Percentiles rank a stretch among this genome's conserved stretches.
Conservation (phyloP, 2,797 vertebrate species). For the Rallus crepitans region DNA sequence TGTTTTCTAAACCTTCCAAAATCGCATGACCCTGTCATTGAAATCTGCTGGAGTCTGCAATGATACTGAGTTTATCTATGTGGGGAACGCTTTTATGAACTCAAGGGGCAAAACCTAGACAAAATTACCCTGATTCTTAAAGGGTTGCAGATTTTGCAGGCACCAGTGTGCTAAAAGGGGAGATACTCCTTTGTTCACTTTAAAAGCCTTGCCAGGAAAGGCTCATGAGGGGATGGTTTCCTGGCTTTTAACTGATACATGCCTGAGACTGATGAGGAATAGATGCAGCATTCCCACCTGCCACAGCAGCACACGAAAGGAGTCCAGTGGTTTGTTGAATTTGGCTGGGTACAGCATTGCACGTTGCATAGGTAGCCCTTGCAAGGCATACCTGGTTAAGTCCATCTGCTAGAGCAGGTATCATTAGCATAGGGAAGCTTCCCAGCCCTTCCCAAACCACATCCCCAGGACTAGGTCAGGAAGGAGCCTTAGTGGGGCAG, state of each 20-base stretch:
- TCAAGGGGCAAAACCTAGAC: background rate
- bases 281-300: accelerated
- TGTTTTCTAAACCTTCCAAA: background rate
- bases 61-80: background rate
- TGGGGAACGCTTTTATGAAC: background rate
- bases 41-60: background rate
- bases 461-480: background rate
- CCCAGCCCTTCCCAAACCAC: background rate
- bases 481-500: background rate
- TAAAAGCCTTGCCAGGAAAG: background rate
- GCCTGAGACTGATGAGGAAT: background rate
- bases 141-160: background rate
- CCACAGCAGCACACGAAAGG: accelerated
- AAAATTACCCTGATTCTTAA: background rate
- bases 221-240: background rate
- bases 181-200: background rate
- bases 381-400: accelerated
- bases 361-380: background rate
- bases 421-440: background rate
- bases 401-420: background rate
- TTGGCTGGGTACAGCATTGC: accelerated
- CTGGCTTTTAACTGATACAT: background rate
- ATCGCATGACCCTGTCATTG: accelerated
- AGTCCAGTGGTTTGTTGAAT: background rate
- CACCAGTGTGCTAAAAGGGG: background rate